phyloP scores from a whole-genome alignment of 2,797 vertebrate genomes.

The Dendrocincla tyrannina region DNA sequence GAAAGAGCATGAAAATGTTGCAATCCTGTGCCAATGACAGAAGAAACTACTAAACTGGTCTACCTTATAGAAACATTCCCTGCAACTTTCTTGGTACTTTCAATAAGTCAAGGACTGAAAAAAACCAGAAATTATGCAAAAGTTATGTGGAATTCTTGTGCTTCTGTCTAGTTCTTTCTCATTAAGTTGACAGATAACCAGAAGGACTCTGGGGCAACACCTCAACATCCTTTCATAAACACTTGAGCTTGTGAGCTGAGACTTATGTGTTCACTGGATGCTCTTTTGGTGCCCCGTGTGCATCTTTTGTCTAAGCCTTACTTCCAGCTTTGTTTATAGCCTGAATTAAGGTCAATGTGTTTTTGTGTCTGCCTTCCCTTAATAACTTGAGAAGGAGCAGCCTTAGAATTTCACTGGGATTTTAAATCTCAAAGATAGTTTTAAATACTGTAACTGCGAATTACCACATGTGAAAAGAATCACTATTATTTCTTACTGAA shows the following conservation, averaged over 20 bases:
- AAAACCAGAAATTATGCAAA: neutral
- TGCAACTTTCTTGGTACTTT: neutral
- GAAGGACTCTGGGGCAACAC: neutral
- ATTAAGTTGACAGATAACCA: neutral
- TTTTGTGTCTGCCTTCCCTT: neutral
- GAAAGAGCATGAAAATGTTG: neutral
- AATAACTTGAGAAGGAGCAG: neutral
- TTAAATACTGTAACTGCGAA: neutral
- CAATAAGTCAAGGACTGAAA: neutral
- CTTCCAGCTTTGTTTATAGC: neutral
- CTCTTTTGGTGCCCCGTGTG: neutral
- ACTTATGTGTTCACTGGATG: neutral
- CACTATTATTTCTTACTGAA: neutral
- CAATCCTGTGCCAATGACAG: neutral
- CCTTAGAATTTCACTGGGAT: neutral
- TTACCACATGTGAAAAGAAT: neutral
- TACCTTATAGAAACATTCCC: neutral
- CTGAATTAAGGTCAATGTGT: neutral
- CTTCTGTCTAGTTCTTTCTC: neutral
- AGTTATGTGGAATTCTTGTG: neutral
- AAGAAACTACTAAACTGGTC: neutral
- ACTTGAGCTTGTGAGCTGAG: rapidly evolving
- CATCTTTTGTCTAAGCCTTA: neutral
- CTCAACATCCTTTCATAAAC: neutral
- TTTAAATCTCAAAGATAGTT: neutral